phyloP scores from a whole-genome alignment of 2,888 invertebrate species.

The Pammene fasciana region DNA sequence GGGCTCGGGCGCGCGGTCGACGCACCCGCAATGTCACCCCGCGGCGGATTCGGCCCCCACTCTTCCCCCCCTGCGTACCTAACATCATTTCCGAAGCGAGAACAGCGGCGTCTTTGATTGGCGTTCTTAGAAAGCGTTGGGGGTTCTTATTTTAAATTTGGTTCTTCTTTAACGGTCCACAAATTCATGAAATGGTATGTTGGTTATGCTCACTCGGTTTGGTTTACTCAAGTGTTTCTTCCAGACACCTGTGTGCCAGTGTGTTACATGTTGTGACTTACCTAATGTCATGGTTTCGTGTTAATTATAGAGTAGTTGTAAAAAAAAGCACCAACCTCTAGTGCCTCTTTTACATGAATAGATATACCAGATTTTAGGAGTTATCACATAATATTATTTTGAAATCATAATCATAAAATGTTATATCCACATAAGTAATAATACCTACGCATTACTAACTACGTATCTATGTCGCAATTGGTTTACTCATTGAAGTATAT shows the following conservation, averaged over 20 bases:
- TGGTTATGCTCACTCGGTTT: conserved; percentile 4
- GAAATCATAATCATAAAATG: no score
- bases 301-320: not conserved
- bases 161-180: no score
- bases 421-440: not conserved
- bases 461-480: not conserved
- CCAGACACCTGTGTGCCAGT: conserved; percentile 16
- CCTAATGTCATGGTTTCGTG: conserved; percentile 2
- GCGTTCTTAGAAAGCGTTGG: conserved; percentile 5
- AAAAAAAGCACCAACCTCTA: no score
- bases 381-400: not conserved
- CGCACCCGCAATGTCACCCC: conserved; percentile 80
- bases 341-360: no score
- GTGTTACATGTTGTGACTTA: conserved; percentile 19
- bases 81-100: conserved; percentile 67
- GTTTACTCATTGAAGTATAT: not conserved
- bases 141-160: not conserved
- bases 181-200: not conserved
- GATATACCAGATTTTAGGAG: no score
- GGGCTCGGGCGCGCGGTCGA: conserved; percentile 69
- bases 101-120: conserved; percentile 38
- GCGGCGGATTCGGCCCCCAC: conserved; percentile 65
- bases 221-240: conserved; percentile 48
- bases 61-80: conserved; percentile 52
- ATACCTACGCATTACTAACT: not conserved